Base-by-base conservation (phyloP, 2,113 vertebrate genomes). In the Peromyscus leucopus region DNA sequence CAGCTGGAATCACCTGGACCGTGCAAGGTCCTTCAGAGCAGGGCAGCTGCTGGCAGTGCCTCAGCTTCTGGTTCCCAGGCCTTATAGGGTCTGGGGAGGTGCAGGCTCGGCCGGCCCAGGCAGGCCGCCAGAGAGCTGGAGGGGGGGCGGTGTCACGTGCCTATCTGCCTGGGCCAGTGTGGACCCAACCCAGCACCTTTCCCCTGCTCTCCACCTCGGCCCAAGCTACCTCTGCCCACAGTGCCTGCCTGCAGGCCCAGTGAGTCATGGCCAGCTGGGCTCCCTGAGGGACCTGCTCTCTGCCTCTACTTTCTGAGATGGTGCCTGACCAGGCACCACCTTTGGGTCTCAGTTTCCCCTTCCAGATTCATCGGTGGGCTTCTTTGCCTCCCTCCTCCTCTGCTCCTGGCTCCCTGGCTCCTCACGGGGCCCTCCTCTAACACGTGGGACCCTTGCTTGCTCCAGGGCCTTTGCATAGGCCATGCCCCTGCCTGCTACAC, bases 51-150 rank as follows among this genome's bases (percentile, higher is more conserved):
- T 85, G 96, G 79, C 92, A 39, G 92, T 31, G 79, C 65, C 92
- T 65, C 46, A 21, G 78, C 91, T 42, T 28, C 36, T 31, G 0
- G 63, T 85, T 94, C 67, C 42, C 97, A 82, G 95, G 91, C 97
- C 97, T 97, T 98, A 97, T 97, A 98, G 97, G 97, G 97, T 91
- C 97, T 57, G 95, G 91, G 95, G 91, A 72, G 61, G 87, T 24
- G 3, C 13, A 0, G 93, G 90, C 93, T 69, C 0, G 46, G 95
- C 86, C 22, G 0, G 72, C 61, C 2, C 63, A 42, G 95, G 95
- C 94, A 89, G 90, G 89, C 91, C 0, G 83, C 96, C 97, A 97
- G 80, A 24, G 46, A 59, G 3, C 11, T 5, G 2, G 80, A 39
- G 79, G 85, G 94, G 11, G 33, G 36, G 55, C 59, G 24, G 69